Base-by-base conservation (phyloP, 2,797 vertebrate genomes). In the Sciurus carolinensis region DNA sequence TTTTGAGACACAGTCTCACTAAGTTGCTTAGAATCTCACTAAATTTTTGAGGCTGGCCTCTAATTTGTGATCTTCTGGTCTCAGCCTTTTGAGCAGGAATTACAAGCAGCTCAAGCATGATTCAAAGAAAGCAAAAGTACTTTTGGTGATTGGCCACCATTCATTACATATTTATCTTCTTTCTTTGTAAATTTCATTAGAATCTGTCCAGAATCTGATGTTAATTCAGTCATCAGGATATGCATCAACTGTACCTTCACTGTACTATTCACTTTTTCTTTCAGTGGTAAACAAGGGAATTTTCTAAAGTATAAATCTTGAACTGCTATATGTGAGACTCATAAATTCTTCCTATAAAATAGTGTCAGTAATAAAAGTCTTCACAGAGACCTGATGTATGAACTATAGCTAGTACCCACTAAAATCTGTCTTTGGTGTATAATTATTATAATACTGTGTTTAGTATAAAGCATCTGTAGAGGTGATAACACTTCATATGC, bases 131-230 rank as follows among this genome's bases (percentile, higher is more conserved):
- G 64, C 77, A 96, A 28, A 62, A 89, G 64, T 82, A 95, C 69
- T 96, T 97, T 98, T 95, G 95, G 90, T 79, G n/a, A 26, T 67
- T 90, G 36, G 54, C 62, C 9, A 79, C 39, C 33, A 57, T 57
- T 85, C 91, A 87, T 81, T 94, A 95, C 97, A 90, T 79, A 90
- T 97, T 96, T 96, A 97, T 97, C 77, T 85, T 95, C 94, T 97
- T 97, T 95, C 93, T 96, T 96, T 75, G 0, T 5, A 91, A 94
- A 97, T 94, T 97, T 97, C 95, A 98, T 98, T 97, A 96, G 97
- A 96, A 93, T 92, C 90, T 90, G 92, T 87, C 22, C 22, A 81
- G 54, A n/a, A 39, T 59, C 36, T 62, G 8, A 42, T 18, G 8
- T 82, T 82, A 62, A 62, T 82, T 64, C 94, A 77, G 28, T 64